phyloP scores from a whole-genome alignment of 2,888 invertebrate genomes.

The Resseliella maxima region DNA sequence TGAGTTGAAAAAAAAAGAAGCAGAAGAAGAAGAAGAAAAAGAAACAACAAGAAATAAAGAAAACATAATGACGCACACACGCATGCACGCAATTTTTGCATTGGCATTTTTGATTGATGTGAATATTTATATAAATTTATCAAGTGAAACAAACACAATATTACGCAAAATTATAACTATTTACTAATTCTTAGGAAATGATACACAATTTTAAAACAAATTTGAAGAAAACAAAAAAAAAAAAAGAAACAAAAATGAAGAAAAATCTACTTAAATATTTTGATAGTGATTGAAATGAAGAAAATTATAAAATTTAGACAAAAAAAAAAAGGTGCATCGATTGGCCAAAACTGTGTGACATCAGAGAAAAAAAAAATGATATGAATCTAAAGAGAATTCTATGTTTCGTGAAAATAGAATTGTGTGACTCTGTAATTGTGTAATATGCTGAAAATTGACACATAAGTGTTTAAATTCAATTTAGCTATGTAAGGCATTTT shows the following conservation, averaged over 20 bases:
- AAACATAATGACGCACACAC: too few relatives aligned
- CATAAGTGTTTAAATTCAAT: background rate
- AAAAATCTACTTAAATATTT: background rate
- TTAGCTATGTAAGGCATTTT: constrained; percentile 15
- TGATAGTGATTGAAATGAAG: constrained; percentile 19
- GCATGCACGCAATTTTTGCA: background rate
- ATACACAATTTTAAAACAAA: background rate
- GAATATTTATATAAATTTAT: constrained; percentile 39
- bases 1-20: too few relatives aligned
- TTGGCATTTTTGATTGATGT: constrained; percentile 9
- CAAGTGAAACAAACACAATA: constrained; percentile 47
- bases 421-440: background rate
- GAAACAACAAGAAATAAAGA: background rate
- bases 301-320: background rate
- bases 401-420: background rate
- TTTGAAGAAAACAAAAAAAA: background rate
- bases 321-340: background rate
- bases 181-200: constrained; percentile 6
- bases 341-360: constrained; percentile 9
- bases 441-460: background rate
- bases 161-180: constrained; percentile 1
- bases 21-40: too few relatives aligned
- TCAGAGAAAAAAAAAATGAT: too few relatives aligned
- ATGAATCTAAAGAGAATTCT: too few relatives aligned
- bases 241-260: too few relatives aligned